Evolutionary conservation across 2,113 vertebrate species (phyloP), one percentile per base, ranked within the genome.

Genomic region (Todiramphus chloris): DNA sequence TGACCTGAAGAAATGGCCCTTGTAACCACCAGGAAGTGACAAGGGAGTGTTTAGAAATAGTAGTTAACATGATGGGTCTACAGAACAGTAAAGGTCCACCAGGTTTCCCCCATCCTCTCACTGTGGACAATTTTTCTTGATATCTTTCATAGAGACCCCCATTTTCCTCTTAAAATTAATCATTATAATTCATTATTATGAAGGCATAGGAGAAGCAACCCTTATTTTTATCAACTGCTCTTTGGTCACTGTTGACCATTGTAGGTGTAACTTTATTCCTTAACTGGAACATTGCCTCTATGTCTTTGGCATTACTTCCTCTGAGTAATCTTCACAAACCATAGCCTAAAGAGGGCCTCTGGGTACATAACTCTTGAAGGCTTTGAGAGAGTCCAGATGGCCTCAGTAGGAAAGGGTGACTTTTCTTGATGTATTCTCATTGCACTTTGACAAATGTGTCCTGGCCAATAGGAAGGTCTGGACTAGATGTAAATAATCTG

Each of bases 311-410:
- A 5, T 33, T 1, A 69, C 53, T 83, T 92, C 63, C 55, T 58
- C 63, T 76, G 55, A 83, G 56, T 11, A 66, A 78, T 33, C 21
- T 72, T 46, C 6, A 16, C 31, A 39, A 56, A 60, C 14, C 8
- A 13, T 3, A 56, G 46, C 41, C 73, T 81, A 73, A 68, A 81
- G 62, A 78, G 68, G 39, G 41, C 63, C 83, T 83, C 44, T 41
- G 28, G 50, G 41, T 35, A 59, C 18, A 30, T 72, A 81, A 87
- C 92, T 91, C 33, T 81, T 35, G 50, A 78, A 91, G 8, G 24
- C 64, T 91, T 94, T 96, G 95, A 94, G 43, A 75, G 9, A 92
- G 17, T 68, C 76, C 94, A 97, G 86, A 97, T 89, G 89, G 86
- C 60, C 60, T 35, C n/a, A 19, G 73, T 43, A 89, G 60, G 80